Evolutionary conservation across 2,888 invertebrate species (phyloP).

Genomic region (Macrophya annulata): DNA sequence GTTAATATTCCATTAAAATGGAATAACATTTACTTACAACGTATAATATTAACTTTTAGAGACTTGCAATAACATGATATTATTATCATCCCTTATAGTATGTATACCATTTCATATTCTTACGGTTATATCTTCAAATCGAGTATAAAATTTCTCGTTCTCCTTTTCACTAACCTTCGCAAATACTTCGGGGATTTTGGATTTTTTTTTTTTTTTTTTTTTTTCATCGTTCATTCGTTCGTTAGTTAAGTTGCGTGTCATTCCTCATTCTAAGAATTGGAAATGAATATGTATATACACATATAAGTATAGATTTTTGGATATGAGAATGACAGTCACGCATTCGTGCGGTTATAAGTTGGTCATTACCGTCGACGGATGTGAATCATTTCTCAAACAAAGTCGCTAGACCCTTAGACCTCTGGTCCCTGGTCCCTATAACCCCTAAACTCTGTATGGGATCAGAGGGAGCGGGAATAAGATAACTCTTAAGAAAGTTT

Average conservation of each 20-base stretch:
- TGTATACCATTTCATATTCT: neutral
- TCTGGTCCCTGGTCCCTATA: neutral
- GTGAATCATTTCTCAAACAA: constrained; percentile 45
- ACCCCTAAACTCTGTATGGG: neutral
- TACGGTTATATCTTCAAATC: neutral
- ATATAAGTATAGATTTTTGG: neutral
- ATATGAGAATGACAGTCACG: neutral
- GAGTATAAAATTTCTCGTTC: neutral
- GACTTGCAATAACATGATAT: constrained; percentile 1
- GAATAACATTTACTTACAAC: constrained; percentile 7
- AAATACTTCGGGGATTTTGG: neutral
- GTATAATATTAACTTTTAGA: constrained; percentile 15
- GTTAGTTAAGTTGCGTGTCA: neutral
- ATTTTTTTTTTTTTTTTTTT: neutral
- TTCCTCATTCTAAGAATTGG: neutral
- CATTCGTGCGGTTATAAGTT: constrained; percentile 20
- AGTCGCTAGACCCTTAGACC: neutral
- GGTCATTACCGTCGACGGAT: constrained; percentile 30
- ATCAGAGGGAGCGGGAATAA: neutral
- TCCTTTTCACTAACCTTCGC: neutral
- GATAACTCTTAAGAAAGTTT: constrained; percentile 22
- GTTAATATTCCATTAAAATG: constrained; percentile 23
- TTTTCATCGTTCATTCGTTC: neutral
- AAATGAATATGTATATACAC: neutral
- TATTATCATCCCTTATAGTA: neutral